phyloP scores from a whole-genome alignment of 2,797 vertebrate species.

The Sebastolobus altivelis region DNA sequence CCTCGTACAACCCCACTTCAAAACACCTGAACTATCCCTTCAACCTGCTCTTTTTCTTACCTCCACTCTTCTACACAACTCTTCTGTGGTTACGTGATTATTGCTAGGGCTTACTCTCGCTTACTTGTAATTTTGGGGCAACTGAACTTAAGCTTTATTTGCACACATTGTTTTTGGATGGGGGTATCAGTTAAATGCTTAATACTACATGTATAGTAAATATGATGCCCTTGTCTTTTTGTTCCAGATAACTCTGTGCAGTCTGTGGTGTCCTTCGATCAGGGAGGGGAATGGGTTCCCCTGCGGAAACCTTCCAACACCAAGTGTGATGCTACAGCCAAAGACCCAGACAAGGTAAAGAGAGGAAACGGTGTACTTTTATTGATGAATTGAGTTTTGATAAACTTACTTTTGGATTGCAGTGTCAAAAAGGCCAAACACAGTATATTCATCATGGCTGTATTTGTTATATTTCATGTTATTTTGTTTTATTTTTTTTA shows the following conservation, averaged over 20 bases:
- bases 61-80: neutral
- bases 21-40: too few relatives aligned
- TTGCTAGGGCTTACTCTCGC: neutral
- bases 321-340: slow-evolving; percentile 90
- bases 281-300: slow-evolving; percentile 93
- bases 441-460: neutral
- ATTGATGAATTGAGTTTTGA: neutral
- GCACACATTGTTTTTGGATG: neutral
- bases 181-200: neutral
- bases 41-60: neutral
- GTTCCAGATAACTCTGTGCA: slow-evolving; percentile 90
- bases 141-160: neutral
- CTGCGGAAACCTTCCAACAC: slow-evolving; percentile 90
- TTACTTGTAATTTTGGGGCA: neutral
- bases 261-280: slow-evolving; percentile 94
- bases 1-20: too few relatives aligned
- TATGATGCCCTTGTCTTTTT: slow-evolving; percentile 13
- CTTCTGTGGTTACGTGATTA: neutral
- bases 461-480: neutral
- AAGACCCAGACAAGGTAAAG: slow-evolving; percentile 89
- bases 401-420: neutral
- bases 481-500: neutral
- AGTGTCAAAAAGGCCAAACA: neutral
- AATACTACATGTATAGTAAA: too few relatives aligned
- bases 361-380: neutral